Evolutionary conservation across 2,113 vertebrate species (phyloP), one percentile per base, ranked within the genome.

Genomic region (Spea bombifrons): DNA sequence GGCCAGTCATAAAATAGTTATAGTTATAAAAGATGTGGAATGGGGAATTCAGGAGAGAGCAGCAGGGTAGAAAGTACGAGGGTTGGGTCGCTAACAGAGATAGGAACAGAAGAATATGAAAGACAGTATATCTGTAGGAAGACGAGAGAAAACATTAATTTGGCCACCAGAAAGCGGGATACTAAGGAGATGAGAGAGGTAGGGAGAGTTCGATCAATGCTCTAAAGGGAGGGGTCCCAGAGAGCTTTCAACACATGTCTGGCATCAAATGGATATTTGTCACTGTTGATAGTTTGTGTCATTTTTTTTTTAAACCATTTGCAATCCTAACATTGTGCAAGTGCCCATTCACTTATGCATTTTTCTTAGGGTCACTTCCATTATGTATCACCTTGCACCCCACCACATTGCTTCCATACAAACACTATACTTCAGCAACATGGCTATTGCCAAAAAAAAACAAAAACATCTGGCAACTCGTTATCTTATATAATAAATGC

Each of bases 261-360:
- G 52, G 8, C 52, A 57, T 30, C 45, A 76, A 66, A 76, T 76
- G 66, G 75, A 69, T 45, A 76, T 76, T 30, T 76, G 75, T 30
- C 47, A 57, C 65, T 57, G 50, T 47, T 49, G 4, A 48, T 63
- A 52, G 66, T 61, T 59, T 53, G 59, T 59, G 65, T 44, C 17
- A 59, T 48, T 2, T 45, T 15, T 15, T 46, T 7, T 46, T 76
- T 8, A 8, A 76, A 9, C 15, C 15, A 43, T 8, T 55, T 49
- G 55, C 49, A 68, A 48, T 15, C 46, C 66, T 59, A 69, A 76
- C 75, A 52, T 69, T 75, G 63, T 66, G 46, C n/a, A 73, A 65
- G 46, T 16, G 44, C 64, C 65, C 73, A 66, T 52, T 66, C 64
- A 75, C 9, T 49, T 59, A 49, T 8, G 9, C n/a, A 66, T 13